A percentile compares a stretch with the other conserved stretches of the same genome.
These are phyloP conservation scores for Amblyopsis hoosieri DNA, from an alignment of 2,797 vertebrate species.

Conservation along the genomic window DNA sequence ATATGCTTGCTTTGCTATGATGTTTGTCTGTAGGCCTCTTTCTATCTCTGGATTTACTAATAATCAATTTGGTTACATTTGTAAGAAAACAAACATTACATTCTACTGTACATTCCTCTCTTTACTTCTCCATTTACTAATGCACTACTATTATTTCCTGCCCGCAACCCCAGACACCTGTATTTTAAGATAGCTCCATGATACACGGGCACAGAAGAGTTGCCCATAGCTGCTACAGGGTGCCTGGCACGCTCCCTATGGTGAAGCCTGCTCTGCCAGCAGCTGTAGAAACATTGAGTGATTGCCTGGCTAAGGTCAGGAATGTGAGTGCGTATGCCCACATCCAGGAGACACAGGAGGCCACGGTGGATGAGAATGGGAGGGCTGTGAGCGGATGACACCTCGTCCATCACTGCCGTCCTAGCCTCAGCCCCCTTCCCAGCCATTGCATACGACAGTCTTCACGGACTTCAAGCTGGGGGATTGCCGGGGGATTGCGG, in stretches of 20 bases:
- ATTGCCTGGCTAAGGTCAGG: conserved; percentile 68
- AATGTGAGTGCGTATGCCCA: conserved; percentile 56
- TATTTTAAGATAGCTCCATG: conserved; percentile 18
- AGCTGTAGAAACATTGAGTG: conserved; percentile 72
- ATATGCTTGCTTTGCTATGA: too few relatives aligned
- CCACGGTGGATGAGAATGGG: conserved; percentile 56
- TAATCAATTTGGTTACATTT: too few relatives aligned
- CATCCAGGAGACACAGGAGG: conserved; percentile 67
- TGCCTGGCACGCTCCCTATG: conserved; percentile 39
- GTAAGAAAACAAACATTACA: neutral
- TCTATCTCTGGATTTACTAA: too few relatives aligned
- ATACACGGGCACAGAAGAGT: conserved; percentile 31
- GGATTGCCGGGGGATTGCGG: conserved; percentile 48
- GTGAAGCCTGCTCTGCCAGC: conserved; percentile 55
- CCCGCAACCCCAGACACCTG: conserved; percentile 30
- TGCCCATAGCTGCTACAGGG: conserved; percentile 31
- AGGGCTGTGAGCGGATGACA: conserved; percentile 44
- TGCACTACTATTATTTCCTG: conserved; percentile 3
- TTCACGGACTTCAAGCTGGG: conserved; percentile 57
- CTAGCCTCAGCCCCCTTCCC: conserved; percentile 40
- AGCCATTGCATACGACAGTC: conserved; percentile 36
- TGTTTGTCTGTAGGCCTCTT: too few relatives aligned
- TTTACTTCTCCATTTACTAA: conserved; percentile 8
- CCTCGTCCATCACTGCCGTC: conserved; percentile 68
- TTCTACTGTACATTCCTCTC: conserved; percentile 6